These are phyloP conservation scores for Argyrosomus regius DNA, from an alignment of 2,797 vertebrate species.

Conservation along the genomic window DNA sequence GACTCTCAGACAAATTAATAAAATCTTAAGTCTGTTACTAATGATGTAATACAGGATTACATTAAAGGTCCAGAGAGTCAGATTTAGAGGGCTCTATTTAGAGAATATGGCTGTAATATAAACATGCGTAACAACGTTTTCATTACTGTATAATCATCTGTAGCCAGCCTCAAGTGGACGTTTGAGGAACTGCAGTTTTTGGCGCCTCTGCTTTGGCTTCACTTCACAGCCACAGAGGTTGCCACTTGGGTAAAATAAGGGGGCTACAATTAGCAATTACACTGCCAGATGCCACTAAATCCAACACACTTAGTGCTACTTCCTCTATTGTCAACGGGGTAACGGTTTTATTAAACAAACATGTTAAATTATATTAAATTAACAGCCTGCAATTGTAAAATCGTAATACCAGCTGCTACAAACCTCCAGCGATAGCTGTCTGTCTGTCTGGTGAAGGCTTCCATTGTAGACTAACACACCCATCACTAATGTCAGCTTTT, in stretches of 20 bases:
- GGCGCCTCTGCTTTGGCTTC: no score
- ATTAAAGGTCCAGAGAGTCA: background rate
- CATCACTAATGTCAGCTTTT: slow-evolving; percentile 39
- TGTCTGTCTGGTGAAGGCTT: slow-evolving; percentile 16
- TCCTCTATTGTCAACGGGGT: background rate
- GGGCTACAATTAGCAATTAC: no score
- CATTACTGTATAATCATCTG: no score
- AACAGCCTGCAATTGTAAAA: background rate
- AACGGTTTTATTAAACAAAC: background rate
- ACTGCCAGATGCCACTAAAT: no score
- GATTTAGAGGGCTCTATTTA: no score
- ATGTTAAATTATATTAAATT: background rate
- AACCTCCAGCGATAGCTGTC: slow-evolving; percentile 2
- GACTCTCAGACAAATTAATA: no score
- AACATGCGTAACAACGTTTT: no score
- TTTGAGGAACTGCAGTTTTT: no score
- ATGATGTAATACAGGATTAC: background rate
- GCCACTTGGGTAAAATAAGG: no score
- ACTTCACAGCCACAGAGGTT: no score
- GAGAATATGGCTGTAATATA: no score
- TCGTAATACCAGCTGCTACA: background rate
- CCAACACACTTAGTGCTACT: background rate
- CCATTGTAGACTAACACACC: slow-evolving; percentile 33
- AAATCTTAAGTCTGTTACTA: background rate
- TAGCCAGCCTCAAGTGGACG: no score